Conservation (phyloP, 2,888 invertebrate genomes). For the Cheilosia vernalis region DNA sequence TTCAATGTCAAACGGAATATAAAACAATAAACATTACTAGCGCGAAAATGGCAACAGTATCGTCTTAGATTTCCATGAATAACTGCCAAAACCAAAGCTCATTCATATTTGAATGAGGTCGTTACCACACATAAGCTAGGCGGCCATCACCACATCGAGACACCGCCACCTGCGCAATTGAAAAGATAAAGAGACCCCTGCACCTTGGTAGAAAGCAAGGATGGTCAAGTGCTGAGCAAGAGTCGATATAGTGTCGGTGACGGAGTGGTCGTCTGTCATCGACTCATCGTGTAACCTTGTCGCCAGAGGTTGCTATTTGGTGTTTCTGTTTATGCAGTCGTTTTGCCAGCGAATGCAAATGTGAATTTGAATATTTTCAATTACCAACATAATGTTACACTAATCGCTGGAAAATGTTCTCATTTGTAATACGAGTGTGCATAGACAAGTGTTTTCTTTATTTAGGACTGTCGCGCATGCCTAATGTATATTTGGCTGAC, state of each 20-base stretch:
- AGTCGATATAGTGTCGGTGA: background rate
- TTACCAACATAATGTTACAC: conserved; percentile 29
- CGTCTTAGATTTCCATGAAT: conserved; percentile 37
- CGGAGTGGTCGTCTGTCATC: conserved; percentile 2
- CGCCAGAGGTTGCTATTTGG: background rate
- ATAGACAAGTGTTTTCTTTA: conserved; percentile 18
- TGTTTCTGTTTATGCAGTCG: conserved; percentile 15
- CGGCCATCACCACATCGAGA: conserved; percentile 3
- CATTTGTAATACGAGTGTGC: conserved; percentile 22
- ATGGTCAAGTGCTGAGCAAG: conserved; percentile 37
- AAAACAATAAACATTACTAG: conserved; percentile 16
- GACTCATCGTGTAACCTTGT: conserved; percentile 43
- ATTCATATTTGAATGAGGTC: conserved; percentile 31
- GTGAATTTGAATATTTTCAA: conserved; percentile 18
- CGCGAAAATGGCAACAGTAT: conserved; percentile 18
- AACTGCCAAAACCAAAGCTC: background rate
- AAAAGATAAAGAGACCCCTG: conserved; percentile 21
- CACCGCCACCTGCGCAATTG: background rate
- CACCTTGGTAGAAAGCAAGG: conserved; percentile 62
- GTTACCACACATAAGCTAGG: background rate
- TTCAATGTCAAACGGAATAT: conserved; percentile 64
- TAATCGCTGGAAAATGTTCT: conserved; percentile 49
- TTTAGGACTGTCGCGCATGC: conserved; percentile 22
- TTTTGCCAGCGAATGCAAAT: conserved; percentile 45
- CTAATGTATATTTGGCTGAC: background rate